Base-by-base conservation (phyloP, 2,888 invertebrate genomes). In the Drosophila acutilabella region DNA sequence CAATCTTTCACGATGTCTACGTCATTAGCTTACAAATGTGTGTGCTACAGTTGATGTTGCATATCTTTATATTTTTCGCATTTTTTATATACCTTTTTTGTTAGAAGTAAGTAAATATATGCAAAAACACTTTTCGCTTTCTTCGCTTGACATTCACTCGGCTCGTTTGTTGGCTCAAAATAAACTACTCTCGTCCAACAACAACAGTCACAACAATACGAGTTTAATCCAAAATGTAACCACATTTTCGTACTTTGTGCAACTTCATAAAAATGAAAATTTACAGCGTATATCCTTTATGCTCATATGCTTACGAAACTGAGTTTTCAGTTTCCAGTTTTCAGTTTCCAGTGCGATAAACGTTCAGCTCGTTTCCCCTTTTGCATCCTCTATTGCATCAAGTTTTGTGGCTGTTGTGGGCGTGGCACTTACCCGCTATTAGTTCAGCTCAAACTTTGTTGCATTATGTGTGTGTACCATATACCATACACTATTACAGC, bases 181-280 rank as follows among this genome's bases (percentile, higher is more conserved):
- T 52, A 64, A 44, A 64, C 44, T 45, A 45, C 52, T 60, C 72
- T 53, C n/a, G 40, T 13, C 64, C 26, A 40, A 30, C 38, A 44
- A 48, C n/a, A 40, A 47, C 45, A 56, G 8, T 56, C 38, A 53
- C 44, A 57, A 64, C 36, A 44, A 44, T 30, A 42, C 14, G 20
- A 62, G 66, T 73, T 81, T 89, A 89, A 89, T 84, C 81, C 78
- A 87, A 84, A 89, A 81, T 79, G 88, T 81, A 87, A 84, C 89
- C 88, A 84, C 88, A 87, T 81, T 81, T 60, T 72, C 64, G 82
- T 89, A 89, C 89, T 78, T 87, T 89, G 81, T 84, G 79, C 64
- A 84, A 81, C 89, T 89, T 87, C 81, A 84, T 84, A 89, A 89
- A 84, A 89, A 89, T 89, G 88, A 87, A 89, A 87, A 87, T 89